These are phyloP conservation scores for Colletes gigas DNA, from an alignment of 1,140 invertebrate species.

Conservation along the genomic window DNA sequence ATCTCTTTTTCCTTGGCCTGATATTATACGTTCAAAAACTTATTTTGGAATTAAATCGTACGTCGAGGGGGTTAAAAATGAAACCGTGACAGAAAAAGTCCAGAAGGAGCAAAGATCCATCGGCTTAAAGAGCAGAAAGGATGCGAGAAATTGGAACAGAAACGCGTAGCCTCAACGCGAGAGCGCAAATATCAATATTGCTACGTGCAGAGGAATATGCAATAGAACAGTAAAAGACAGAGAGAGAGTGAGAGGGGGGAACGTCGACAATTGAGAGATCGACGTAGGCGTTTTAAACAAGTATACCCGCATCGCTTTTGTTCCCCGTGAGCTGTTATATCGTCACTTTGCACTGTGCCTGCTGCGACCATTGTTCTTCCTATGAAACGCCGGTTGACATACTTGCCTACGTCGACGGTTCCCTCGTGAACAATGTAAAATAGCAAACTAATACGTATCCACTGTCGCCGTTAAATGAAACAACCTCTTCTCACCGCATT, in stretches of 20 bases:
- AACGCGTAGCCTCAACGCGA: conserved; percentile 20
- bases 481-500: not conserved
- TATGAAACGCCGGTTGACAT: conserved; percentile 44
- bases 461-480: conserved; percentile 25
- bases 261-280: conserved; percentile 39
- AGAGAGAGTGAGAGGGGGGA: not conserved
- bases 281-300: conserved; percentile 60
- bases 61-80: too few species aligned
- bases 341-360: conserved; percentile 48
- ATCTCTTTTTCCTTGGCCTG: too few species aligned
- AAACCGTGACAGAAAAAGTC: not conserved
- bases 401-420: conserved; percentile 45
- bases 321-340: conserved; percentile 47
- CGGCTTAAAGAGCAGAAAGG: not conserved
- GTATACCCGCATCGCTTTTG: conserved; percentile 54
- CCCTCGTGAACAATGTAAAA: conserved; percentile 40
- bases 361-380: conserved; percentile 43
- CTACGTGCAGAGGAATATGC: conserved; percentile 11
- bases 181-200: conserved; percentile 40
- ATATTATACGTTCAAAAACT: too few species aligned
- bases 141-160: conserved; percentile 23
- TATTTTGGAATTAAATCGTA: too few species aligned
- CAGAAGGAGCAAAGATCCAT: not conserved
- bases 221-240: not conserved
- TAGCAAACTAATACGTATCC: conserved; percentile 37